These are phyloP conservation scores for Polypedilum pembai DNA, from an alignment of 1,140 invertebrate genomes.

Conservation along the genomic window DNA sequence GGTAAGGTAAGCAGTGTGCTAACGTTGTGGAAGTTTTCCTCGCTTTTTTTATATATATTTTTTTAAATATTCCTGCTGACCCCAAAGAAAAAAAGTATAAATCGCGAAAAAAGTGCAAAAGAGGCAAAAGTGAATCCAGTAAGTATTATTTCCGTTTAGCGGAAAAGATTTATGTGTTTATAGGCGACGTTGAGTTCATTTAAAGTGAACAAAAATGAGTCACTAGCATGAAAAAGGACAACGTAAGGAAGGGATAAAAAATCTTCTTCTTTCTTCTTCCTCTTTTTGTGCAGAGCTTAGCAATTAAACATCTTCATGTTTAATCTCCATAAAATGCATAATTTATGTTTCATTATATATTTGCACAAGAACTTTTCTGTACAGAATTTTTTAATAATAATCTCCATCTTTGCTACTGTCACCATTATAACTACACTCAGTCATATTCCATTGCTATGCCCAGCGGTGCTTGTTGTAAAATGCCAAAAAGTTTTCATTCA, in stretches of 20 bases:
- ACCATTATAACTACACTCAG: not conserved
- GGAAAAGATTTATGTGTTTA: no score
- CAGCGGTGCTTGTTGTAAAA: not conserved
- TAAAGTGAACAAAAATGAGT: not conserved
- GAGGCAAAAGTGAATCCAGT: no score
- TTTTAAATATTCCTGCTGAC: conserved; percentile 6
- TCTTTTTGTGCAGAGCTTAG: not conserved
- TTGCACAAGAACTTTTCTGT: not conserved
- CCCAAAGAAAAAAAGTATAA: not conserved
- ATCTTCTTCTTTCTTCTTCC: not conserved
- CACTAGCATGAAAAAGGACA: not conserved
- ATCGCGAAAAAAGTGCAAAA: not conserved
- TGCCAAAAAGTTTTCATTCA: not conserved
- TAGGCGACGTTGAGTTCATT: no score
- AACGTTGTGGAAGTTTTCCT: not conserved
- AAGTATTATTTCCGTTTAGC: no score
- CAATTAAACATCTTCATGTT: conserved; percentile 25
- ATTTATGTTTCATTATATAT: conserved; percentile 27
- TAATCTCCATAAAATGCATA: conserved; percentile 22
- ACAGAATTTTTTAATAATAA: conserved; percentile 10
- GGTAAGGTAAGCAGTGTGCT: not conserved
- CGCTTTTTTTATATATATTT: not conserved
- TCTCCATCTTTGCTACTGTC: not conserved
- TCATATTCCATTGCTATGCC: not conserved
- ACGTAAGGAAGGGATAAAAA: not conserved